Conservation (phyloP, 2,113 vertebrate genomes). For the Panurus biarmicus region DNA sequence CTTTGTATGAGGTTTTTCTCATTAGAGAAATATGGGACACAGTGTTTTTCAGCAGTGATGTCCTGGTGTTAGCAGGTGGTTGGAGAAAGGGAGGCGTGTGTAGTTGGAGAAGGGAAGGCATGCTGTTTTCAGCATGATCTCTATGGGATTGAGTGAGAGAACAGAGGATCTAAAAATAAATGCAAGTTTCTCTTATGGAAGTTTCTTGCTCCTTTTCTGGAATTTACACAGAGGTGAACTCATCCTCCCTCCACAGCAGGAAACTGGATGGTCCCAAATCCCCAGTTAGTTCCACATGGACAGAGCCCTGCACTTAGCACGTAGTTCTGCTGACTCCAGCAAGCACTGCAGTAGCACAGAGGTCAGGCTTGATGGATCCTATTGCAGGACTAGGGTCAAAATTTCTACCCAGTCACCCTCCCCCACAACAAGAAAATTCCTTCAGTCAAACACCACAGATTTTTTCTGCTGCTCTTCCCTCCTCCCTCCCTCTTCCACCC, state of each 20-base stretch:
- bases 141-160: background rate
- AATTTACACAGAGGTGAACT: background rate
- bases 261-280: background rate
- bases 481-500: too few species aligned
- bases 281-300: constrained; percentile 13
- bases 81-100: background rate
- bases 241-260: background rate
- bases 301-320: background rate
- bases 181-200: background rate
- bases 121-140: background rate
- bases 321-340: background rate
- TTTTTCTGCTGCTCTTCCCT: background rate
- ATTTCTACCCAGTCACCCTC: background rate
- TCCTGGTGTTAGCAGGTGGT: background rate
- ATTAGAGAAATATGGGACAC: background rate
- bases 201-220: background rate
- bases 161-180: constrained; percentile 17
- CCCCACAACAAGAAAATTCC: background rate
- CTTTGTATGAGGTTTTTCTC: background rate
- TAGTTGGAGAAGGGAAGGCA: background rate
- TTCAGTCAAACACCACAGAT: background rate
- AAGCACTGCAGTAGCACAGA: background rate
- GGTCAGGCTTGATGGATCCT: constrained; percentile 13
- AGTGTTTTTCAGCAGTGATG: background rate
- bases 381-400: background rate